phyloP scores from a whole-genome alignment of 2,888 invertebrate genomes.

The Melanargia galathea region DNA sequence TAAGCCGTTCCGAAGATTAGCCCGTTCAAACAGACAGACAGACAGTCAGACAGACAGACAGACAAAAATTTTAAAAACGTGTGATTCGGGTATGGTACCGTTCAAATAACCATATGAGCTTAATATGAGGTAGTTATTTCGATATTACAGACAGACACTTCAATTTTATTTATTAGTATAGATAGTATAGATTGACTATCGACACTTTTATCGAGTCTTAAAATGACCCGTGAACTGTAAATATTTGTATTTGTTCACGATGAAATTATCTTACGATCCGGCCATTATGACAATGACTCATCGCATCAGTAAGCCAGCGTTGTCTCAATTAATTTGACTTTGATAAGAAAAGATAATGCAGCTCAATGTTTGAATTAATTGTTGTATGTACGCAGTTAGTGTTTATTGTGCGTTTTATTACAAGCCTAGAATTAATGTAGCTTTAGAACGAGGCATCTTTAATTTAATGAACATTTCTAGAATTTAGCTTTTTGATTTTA shows the following conservation, averaged over 20 bases:
- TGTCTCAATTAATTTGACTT: conserved; percentile 31
- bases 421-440: background rate
- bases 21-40: too few species aligned
- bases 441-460: too few species aligned
- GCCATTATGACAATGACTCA: conserved; percentile 11
- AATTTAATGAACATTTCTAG: too few species aligned
- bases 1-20: too few species aligned
- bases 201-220: background rate
- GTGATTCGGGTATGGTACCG: too few species aligned
- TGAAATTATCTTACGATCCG: background rate
- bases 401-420: background rate
- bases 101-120: too few species aligned
- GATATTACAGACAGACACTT: too few species aligned
- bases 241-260: conserved; percentile 16
- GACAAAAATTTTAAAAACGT: too few species aligned
- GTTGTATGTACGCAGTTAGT: background rate
- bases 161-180: too few species aligned
- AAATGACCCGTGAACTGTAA: conserved; percentile 17
- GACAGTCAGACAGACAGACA: too few species aligned
- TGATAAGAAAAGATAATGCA: conserved; percentile 27
- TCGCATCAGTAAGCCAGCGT: background rate
- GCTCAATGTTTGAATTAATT: background rate
- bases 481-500: too few species aligned
- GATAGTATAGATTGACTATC: background rate
- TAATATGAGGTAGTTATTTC: too few species aligned